Evolutionary conservation across 2,797 vertebrate genomes (phyloP).

Genomic region (Vireo griseus): DNA sequence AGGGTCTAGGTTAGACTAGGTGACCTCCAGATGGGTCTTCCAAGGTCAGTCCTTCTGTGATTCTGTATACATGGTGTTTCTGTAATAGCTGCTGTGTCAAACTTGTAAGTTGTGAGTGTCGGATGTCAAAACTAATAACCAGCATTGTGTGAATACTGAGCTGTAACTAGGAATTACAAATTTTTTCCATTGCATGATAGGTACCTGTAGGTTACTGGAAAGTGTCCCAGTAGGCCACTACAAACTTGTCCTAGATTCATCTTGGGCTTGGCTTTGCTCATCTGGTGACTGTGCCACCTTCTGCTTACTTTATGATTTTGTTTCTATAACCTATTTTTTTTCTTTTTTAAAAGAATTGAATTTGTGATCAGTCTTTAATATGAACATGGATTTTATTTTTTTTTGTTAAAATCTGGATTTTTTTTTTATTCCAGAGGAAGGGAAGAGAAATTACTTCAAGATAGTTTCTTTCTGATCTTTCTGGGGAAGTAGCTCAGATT

Average conservation of each 20-base stretch:
- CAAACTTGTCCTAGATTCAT: not conserved
- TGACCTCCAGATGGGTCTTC: not conserved
- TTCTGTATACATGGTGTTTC: not conserved
- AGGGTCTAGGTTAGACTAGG: not conserved
- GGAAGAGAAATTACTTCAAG: not conserved
- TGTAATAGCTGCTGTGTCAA: rapidly evolving
- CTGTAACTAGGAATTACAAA: not conserved
- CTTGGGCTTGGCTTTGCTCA: not conserved
- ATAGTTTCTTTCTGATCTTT: not conserved
- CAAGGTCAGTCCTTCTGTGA: not conserved
- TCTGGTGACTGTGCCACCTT: not conserved
- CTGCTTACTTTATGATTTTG: not conserved
- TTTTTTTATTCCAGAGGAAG: not conserved
- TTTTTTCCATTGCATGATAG: not conserved
- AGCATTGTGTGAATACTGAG: not conserved
- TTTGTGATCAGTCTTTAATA: not conserved
- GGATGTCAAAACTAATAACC: not conserved
- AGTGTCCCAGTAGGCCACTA: not conserved
- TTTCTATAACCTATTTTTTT: not conserved
- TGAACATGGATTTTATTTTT: not conserved
- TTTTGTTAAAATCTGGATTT: not conserved
- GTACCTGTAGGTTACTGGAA: not conserved
- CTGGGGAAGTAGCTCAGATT: not conserved
- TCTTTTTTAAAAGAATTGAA: not conserved
- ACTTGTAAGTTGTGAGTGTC: not conserved